Evolutionary conservation across 2,113 vertebrate genomes (phyloP), one percentile per base, ranked within the genome.

Genomic region (Triplophysa rosa): DNA sequence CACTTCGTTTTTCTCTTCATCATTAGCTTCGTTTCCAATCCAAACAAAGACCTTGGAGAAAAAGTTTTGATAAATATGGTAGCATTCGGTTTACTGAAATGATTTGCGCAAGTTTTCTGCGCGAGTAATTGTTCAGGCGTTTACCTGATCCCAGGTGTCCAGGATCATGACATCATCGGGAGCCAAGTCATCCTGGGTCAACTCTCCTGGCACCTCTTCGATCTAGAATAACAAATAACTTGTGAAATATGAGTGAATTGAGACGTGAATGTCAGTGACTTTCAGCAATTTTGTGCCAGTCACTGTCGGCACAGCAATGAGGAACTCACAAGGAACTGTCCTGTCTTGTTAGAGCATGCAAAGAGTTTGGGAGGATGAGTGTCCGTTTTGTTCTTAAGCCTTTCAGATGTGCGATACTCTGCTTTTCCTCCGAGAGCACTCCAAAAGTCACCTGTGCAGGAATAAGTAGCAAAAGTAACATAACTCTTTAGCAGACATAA

Each of bases 141-240:
- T 42, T 83, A 97, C 96, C 93, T 98, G 95, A 82, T 97, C 94
- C 95, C 95, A 97, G 0, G 93, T 94, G 80, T 98, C 95, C 42
- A 98, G 87, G 64, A 98, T 90, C 97, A 98, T 97, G 68, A 97
- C 93, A 0, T 98, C 97, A 88, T 98, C 96, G 1, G 93, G 92
- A 10, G 95, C 95, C 13, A 98, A 89, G 84, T 98, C 96, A 4
- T 96, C 95, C 87, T 98, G 96, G 33, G 84, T 95, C 81, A 96
- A 90, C 78, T 98, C 95, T 1, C 96, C 96, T 1, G 96, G 95
- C 33, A 97, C 94, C 80, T 96, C 96, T 80, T 98, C 96, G 61
- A 97, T 95, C 96, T 97, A 84, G 21, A 79, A 21, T 29, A 75
- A 49, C 16, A 61, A 40, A 45, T 37, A 47, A 63, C 26, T 24